phyloP scores from a whole-genome alignment of 1,140 invertebrate genomes.

The Drosophila azteca region DNA sequence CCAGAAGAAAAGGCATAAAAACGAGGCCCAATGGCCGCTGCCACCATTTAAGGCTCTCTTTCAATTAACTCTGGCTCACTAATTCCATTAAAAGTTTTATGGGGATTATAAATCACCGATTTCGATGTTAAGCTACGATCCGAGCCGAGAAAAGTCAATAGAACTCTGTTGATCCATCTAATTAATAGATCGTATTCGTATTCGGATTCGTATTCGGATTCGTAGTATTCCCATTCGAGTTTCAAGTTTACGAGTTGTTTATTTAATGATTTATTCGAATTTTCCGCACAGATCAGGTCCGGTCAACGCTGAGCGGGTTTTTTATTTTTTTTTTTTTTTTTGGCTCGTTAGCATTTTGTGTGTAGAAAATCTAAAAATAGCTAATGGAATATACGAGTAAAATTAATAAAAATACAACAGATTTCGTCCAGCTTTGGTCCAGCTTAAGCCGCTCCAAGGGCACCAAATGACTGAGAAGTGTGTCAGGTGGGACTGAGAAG shows the following conservation, averaged over 20 bases:
- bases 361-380: slow-evolving; percentile 62
- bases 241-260: slow-evolving; percentile 64
- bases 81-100: slow-evolving; percentile 50
- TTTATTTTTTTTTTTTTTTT: slow-evolving; percentile 29
- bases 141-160: background rate
- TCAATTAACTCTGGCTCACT: slow-evolving; percentile 45
- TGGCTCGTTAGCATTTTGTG: slow-evolving; percentile 59
- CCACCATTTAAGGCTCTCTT: slow-evolving; percentile 30
- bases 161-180: slow-evolving; percentile 17
- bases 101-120: slow-evolving; percentile 39
- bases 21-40: slow-evolving; percentile 13
- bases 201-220: slow-evolving; percentile 27
- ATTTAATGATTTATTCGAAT: slow-evolving; percentile 65
- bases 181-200: slow-evolving; percentile 45
- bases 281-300: slow-evolving; percentile 56
- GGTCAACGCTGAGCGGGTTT: slow-evolving; percentile 44
- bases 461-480: slow-evolving; percentile 34
- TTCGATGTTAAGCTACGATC: background rate
- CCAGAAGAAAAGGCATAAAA: slow-evolving; percentile 3
- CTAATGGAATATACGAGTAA: slow-evolving; percentile 6
- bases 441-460: slow-evolving; percentile 11
- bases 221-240: slow-evolving; percentile 26
- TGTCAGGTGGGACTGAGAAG: slow-evolving; percentile 17
- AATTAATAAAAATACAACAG: slow-evolving; percentile 4
- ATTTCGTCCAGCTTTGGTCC: slow-evolving; percentile 22